phyloP scores from a whole-genome alignment of 2,113 vertebrate species.

The Charina bottae region DNA sequence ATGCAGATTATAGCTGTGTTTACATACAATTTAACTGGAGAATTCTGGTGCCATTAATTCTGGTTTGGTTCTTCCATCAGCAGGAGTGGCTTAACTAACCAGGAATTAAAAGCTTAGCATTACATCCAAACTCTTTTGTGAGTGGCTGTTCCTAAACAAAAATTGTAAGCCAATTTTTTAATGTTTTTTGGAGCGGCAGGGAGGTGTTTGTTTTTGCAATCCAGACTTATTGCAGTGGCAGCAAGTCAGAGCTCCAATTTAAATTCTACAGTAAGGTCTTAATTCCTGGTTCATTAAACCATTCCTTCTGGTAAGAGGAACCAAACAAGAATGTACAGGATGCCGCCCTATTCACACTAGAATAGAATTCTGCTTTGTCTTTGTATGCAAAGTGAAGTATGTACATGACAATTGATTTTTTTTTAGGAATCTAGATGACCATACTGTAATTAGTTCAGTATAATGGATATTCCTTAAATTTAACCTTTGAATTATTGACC shows the following conservation, averaged over 20 bases:
- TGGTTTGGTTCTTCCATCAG: neutral
- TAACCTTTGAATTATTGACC: neutral
- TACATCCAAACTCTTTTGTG: neutral
- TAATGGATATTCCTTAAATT: neutral
- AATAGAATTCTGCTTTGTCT: neutral
- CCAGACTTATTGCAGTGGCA: neutral
- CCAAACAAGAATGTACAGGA: neutral
- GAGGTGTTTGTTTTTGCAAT: neutral
- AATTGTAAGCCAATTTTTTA: neutral
- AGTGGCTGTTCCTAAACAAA: neutral
- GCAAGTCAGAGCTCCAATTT: neutral
- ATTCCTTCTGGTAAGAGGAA: neutral
- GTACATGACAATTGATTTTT: neutral
- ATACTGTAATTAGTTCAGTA: neutral
- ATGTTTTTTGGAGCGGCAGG: neutral
- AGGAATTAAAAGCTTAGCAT: neutral
- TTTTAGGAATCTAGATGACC: neutral
- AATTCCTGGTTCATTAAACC: neutral
- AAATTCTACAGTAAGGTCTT: neutral
- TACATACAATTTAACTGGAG: neutral
- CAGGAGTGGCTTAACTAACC: neutral
- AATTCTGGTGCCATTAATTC: neutral
- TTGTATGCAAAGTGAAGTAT: neutral
- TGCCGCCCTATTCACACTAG: too few relatives aligned
- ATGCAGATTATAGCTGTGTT: neutral